Percentiles rank a stretch among this genome's conserved stretches.
phyloP scores from a whole-genome alignment of 2,888 invertebrate species.

The Encarsia formosa region DNA sequence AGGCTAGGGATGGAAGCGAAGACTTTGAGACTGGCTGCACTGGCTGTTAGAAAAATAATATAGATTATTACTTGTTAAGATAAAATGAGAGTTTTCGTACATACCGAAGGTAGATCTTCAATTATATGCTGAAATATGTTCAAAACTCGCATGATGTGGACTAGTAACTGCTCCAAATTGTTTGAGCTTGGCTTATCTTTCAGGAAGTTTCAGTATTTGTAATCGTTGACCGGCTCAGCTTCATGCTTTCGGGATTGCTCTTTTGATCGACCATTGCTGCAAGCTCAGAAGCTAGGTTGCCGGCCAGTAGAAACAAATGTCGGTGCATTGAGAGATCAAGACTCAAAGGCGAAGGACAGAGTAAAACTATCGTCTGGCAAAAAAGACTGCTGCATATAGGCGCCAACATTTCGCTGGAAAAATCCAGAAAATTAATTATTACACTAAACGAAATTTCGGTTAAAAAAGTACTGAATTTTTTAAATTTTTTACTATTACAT shows the following conservation, averaged over 20 bases:
- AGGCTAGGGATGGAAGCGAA: no score
- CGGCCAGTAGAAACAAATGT: slow-evolving; percentile 51
- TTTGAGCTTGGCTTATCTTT: slow-evolving; percentile 46
- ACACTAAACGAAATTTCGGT: no score
- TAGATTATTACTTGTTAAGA: no score
- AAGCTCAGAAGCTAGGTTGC: slow-evolving; percentile 48
- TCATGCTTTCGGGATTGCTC: slow-evolving; percentile 14
- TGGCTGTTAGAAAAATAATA: no score
- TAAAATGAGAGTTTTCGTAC: no score
- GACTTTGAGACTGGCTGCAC: no score
- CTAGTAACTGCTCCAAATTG: slow-evolving; percentile 59
- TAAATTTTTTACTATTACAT: no score
- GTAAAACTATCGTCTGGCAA: slow-evolving; percentile 46
- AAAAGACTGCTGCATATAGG: slow-evolving; percentile 43
- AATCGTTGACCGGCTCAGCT: slow-evolving; percentile 2
- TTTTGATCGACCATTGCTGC: slow-evolving; percentile 2
- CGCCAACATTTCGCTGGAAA: slow-evolving; percentile 26
- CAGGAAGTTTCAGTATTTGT: slow-evolving; percentile 40
- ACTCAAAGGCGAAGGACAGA: slow-evolving; percentile 54
- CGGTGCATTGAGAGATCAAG: slow-evolving; percentile 53
- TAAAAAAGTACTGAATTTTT: no score
- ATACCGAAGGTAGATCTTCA: slow-evolving; percentile 56
- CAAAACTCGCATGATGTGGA: slow-evolving; percentile 65
- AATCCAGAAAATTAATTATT: no score
- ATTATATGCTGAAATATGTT: slow-evolving; percentile 74